Evolutionary conservation across 2,113 vertebrate genomes (phyloP), one percentile per base, ranked within the genome.

Genomic region (Odocoileus virginianus): DNA sequence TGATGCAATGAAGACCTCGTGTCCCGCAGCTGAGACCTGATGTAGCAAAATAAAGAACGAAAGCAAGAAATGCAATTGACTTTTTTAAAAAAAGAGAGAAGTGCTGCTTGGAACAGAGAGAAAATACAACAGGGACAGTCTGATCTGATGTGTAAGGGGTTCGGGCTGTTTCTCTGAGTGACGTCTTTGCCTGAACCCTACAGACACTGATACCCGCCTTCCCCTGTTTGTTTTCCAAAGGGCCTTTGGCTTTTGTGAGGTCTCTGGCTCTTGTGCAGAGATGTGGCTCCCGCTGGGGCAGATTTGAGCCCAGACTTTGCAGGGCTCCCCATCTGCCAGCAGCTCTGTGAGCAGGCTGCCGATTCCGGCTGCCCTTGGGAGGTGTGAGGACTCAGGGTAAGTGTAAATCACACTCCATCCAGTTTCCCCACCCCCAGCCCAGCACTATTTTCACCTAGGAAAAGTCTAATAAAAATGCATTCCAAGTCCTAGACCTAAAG

Each of bases 391-490:
- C 88, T 57, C 88, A n/a, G 95, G 91, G 88, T 74, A 93, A 88
- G 96, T 97, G 97, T 97, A 97, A 98, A 96, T 98, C 98, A 97
- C 96, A 97, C 91, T 94, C 93, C 33, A 52, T 86, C 61, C 88
- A 33, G 92, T 47, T 50, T 87, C 76, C 83, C 91, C 67, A 88
- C 89, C 96, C 97, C 93, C 60, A 57, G 40, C 85, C 91, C 40
- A 2, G 55, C 89, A 93, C 96, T 95, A 96, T 97, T 98, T 98
- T 89, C 97, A 97, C 96, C 97, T 95, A 74, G 91, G 95, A 91
- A 79, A 82, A 94, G 91, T 95, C 97, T 97, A 95, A 97, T 96
- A 89, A 94, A 97, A 98, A 96, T 97, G 91, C 97, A 57, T 89
- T 79, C 87, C 40, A 21, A 94, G 71, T 84, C 76, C 55, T 64